phyloP scores from a whole-genome alignment of 92 coral and sea anemone genomes.

The Heliopora coerulea region DNA sequence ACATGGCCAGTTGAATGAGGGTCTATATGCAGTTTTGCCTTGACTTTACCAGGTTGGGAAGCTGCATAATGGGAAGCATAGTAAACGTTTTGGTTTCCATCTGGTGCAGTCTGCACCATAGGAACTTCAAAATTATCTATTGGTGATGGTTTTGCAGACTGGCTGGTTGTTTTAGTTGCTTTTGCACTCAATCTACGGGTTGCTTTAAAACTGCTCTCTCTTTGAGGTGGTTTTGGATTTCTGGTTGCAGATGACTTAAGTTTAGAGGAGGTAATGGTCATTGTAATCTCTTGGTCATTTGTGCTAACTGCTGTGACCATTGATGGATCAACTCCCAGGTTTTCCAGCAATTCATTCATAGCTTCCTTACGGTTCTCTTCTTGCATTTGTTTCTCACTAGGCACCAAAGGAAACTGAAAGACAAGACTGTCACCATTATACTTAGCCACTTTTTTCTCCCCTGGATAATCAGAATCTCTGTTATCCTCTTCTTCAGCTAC shows the following conservation, averaged over 20 bases:
- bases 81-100: constrained; percentile 62
- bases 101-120: constrained; percentile 49
- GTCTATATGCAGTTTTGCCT: constrained; percentile 51
- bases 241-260: background rate
- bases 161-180: constrained; percentile 26
- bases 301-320: constrained; percentile 15
- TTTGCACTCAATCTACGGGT: constrained; percentile 5
- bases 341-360: constrained; percentile 73
- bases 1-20: constrained; percentile 21
- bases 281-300: constrained; percentile 10
- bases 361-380: constrained; percentile 64
- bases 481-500: constrained; percentile 73
- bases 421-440: constrained; percentile 56
- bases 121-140: constrained; percentile 38
- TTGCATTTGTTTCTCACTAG: constrained; percentile 54
- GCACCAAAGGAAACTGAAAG: constrained; percentile 44
- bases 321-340: constrained; percentile 59
- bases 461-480: constrained; percentile 51
- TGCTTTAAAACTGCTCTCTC: constrained; percentile 80
- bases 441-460: constrained; percentile 52
- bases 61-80: constrained; percentile 60
- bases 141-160: constrained; percentile 33
- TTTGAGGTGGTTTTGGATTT: constrained; percentile 58
- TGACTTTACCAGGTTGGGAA: constrained; percentile 52
- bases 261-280: too few relatives aligned